Conservation (phyloP, 2,113 vertebrate genomes). For the Prionailurus bengalensis region DNA sequence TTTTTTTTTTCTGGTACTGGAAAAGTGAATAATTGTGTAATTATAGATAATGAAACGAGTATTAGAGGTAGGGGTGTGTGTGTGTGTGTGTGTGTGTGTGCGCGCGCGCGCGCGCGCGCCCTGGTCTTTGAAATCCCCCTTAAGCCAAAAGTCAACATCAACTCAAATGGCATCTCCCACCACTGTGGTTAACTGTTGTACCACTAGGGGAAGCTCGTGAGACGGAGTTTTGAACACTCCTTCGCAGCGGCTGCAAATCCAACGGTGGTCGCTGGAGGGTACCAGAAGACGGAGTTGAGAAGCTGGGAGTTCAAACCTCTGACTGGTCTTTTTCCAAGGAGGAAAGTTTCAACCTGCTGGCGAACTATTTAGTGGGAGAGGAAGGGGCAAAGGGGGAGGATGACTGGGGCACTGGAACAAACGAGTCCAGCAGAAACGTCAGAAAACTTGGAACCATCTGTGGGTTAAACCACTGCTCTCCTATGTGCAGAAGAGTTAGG, state of each 20-base stretch:
- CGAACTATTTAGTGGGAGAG: neutral
- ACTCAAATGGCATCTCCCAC: neutral
- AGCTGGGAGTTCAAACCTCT: neutral
- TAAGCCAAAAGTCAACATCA: neutral
- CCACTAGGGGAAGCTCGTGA: neutral
- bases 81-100: neutral
- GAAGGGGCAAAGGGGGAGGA: neutral
- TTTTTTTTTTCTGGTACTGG: constrained; percentile 9
- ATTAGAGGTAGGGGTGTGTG: neutral
- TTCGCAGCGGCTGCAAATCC: neutral
- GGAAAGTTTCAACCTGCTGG: neutral
- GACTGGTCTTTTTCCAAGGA: neutral
- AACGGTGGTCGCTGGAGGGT: neutral
- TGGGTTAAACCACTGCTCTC: neutral
- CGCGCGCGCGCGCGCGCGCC: no score
- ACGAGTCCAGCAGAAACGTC: neutral
- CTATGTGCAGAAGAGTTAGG: neutral
- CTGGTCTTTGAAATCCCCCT: neutral
- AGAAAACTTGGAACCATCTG: neutral
- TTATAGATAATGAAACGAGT: neutral
- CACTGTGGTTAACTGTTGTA: neutral
- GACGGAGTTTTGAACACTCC: neutral
- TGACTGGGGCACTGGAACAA: neutral
- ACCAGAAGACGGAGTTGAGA: neutral
- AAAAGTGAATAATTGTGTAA: neutral